Base-by-base conservation (phyloP, 2,113 vertebrate species). In the Galeopterus variegatus region DNA sequence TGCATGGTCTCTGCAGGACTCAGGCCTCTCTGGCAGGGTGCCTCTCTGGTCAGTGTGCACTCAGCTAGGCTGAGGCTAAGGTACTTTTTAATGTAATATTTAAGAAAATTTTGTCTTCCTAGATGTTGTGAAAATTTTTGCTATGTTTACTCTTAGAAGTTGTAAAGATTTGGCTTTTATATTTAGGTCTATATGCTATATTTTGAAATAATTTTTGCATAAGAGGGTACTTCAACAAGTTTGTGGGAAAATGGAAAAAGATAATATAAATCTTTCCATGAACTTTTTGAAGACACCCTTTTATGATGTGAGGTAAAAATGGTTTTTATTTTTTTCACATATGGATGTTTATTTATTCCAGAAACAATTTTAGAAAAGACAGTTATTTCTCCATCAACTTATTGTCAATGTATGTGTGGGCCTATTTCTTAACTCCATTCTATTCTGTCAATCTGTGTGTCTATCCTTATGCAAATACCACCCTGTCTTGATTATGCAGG, bases 311-410 rank as follows among this genome's bases (percentile, higher is more conserved):
- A 80, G n/a, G 45, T 58, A 75, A 91, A 41, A 41, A 41, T 41
- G 58, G 26, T 7, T 31, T 48, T 48, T 50, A 6, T 24, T 69
- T 72, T 79, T 89, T 73, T 6, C 33, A 41, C 31, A 19, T 69
- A 7, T 95, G 52, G 41, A 56, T 84, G 48, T 62, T 45, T 41
- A 64, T 41, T 41, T 41, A 62, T 67, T 95, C 18, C 70, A 83
- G 76, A 75, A 93, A 88, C 8, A 88, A 36, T 81, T 65, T 95
- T 73, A 92, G 56, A 60, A 48, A 89, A 52, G 48, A 60, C 15
- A n/a, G 21, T 65, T 79, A 67, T 83, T 93, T 92, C 12, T 10
- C 21, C 17, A 36, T 54, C 75, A 15, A 93, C 64, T 80, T 89
- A 84, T 65, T 79, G 54, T 31, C 48, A 72, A 23, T 70, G 45